Evolutionary conservation across 1,140 invertebrate genomes (phyloP), one percentile per base, ranked within the genome.

Genomic region (Bathynomus jamesi): DNA sequence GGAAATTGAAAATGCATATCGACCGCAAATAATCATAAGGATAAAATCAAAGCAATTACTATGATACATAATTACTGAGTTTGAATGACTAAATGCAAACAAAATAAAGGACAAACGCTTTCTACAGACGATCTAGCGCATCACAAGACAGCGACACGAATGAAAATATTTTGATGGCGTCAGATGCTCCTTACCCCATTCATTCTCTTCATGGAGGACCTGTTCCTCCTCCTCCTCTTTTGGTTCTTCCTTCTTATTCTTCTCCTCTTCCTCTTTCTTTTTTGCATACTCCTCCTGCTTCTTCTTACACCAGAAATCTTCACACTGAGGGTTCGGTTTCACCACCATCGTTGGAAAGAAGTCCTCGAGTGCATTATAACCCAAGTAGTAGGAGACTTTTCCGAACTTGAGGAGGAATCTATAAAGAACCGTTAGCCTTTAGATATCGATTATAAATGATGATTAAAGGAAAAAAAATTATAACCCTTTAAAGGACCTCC

Each of bases 281-380:
- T 46, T 40, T 11, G 79, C 78, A 79, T 84, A 90, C 80, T 94
- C 91, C 77, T 83, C 79, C 81, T 99, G 96, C 62, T 90, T 85
- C 78, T 84, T 77, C 61, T 83, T 79, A 81, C 98, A 99, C 80
- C 87, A 86, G 0, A 77, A 81, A 81, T 99, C 95, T 67, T 95
- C 92, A 83, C 98, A 99, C 72, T 87, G 85, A 27, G 90, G 87
- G 86, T 99, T 99, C 0, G 97, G 96, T 82, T 90, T 92, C 70
- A 99, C 85, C 29, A 83, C 86, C 92, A 98, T 95, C 11, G 87
- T 90, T 0, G 97, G 96, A 80, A 99, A 99, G 83, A 94, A 99
- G 82, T 99, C 98, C 77, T 90, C 88, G 64, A 99, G 84, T 8
- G 97, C 97, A 84, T 92, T 98, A 82, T 99, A 99, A 0, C 98